Evolutionary conservation across 1,140 invertebrate genomes (phyloP), one percentile per base, ranked within the genome.

Genomic region (Psix sp.): DNA sequence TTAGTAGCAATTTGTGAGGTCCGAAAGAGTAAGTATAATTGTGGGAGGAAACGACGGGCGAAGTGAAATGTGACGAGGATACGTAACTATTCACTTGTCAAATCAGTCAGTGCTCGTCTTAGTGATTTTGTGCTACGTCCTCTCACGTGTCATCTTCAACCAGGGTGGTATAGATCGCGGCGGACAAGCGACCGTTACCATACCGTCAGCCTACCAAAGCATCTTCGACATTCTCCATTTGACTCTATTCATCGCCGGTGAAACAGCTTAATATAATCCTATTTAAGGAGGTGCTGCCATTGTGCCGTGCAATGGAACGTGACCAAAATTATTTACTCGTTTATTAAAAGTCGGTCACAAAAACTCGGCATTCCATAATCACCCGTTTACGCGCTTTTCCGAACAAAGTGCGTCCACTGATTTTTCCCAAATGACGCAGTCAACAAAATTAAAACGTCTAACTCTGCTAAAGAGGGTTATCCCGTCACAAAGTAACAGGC

Each of bases 201-300:
- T 63, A 74, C 74, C 65, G 76, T 79, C 80, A 77, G 71, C 83
- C 84, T 86, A 85, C 84, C 85, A 87, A 87, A 87, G 86, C 84
- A 87, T 82, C 78, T 80, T 82, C 76, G 76, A 84, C 77, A 79
- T 83, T 78, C 74, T 80, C 82, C 79, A 83, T 86, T 86, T 86
- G 84, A 86, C 82, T 86, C 81, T 77, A 86, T 86, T 86, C 82
- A 85, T 79, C 78, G 71, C 40, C 68, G 68, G 78, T 80, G 80
- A 85, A 86, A 86, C 81, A 84, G 86, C 84, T 86, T 85, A 87
- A 86, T 86, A 87, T 87, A 87, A 87, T 87, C 86, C 84, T 82
- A 84, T 87, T 86, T 86, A 79, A 85, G 79, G 77, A 78, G 77
- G 45, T 66, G 62, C 65, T 66, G 52, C 76, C 60, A 84, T 82